These are phyloP conservation scores for Emydura subglobosa DNA, from an alignment of 2,113 vertebrate genomes.

Conservation along the genomic window DNA sequence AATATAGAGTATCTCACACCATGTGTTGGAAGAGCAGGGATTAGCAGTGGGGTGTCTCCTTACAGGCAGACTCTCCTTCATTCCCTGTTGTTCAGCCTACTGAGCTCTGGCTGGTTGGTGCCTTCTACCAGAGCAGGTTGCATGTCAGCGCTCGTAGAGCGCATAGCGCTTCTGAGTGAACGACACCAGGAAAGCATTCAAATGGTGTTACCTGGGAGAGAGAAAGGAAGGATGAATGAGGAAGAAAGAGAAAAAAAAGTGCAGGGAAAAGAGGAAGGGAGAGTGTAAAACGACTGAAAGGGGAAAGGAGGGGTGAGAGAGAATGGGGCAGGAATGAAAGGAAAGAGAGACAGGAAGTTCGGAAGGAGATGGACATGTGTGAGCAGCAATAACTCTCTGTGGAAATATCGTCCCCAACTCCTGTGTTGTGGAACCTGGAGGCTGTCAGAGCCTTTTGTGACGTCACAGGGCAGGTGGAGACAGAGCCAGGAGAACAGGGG, in stretches of 20 bases:
- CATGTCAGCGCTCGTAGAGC: not conserved
- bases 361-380: not conserved
- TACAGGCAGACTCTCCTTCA: rapidly evolving
- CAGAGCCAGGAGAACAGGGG: not conserved
- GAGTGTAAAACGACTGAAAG: too few relatives aligned
- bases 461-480: not conserved
- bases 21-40: rapidly evolving
- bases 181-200: not conserved
- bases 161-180: not conserved
- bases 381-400: not conserved
- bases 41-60: not conserved
- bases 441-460: not conserved
- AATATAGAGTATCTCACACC: not conserved
- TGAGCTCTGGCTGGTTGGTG: not conserved
- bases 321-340: not conserved
- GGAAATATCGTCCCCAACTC: not conserved
- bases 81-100: not conserved
- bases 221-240: not conserved
- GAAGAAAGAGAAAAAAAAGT: too few relatives aligned
- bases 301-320: not conserved
- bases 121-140: not conserved
- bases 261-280: too few relatives aligned
- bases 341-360: not conserved
- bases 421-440: not conserved
- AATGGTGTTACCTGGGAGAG: not conserved